A percentile compares a stretch with the other conserved stretches of the same genome.
phyloP scores from a whole-genome alignment of 1,140 invertebrate species.

The Trialeurodes vaporariorum region DNA sequence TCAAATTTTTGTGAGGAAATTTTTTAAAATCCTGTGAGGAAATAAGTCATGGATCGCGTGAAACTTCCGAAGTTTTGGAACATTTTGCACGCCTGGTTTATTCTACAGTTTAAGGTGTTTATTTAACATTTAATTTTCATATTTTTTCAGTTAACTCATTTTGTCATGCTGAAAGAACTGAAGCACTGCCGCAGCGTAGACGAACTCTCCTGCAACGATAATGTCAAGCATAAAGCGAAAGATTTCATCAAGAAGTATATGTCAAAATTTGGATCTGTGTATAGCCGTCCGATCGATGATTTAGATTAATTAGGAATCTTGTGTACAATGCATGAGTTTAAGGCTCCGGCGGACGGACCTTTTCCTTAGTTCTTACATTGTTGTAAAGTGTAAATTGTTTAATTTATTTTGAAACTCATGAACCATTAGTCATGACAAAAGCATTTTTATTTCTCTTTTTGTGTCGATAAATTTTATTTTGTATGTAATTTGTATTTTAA shows the following conservation, averaged over 20 bases:
- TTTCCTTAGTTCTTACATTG: not conserved
- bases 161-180: constrained; percentile 89
- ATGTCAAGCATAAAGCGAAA: constrained; percentile 83
- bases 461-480: not conserved
- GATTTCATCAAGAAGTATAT: constrained; percentile 95
- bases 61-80: no score
- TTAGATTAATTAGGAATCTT: no score
- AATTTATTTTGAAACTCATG: not conserved
- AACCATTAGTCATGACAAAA: no score
- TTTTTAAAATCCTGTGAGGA: no score
- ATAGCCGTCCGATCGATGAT: not conserved
- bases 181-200: constrained; percentile 72
- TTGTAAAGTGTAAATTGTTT: not conserved
- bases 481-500: not conserved
- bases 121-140: no score
- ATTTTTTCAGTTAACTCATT: constrained; percentile 86
- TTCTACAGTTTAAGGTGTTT: no score
- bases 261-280: constrained; percentile 67
- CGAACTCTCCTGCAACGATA: constrained; percentile 79
- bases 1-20: no score
- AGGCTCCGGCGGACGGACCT: not conserved
- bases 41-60: no score
- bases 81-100: no score
- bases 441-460: not conserved
- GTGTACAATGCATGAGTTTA: no score